These are phyloP conservation scores for Clarias fuscus DNA, from an alignment of 2,797 vertebrate genomes.

Conservation along the genomic window DNA sequence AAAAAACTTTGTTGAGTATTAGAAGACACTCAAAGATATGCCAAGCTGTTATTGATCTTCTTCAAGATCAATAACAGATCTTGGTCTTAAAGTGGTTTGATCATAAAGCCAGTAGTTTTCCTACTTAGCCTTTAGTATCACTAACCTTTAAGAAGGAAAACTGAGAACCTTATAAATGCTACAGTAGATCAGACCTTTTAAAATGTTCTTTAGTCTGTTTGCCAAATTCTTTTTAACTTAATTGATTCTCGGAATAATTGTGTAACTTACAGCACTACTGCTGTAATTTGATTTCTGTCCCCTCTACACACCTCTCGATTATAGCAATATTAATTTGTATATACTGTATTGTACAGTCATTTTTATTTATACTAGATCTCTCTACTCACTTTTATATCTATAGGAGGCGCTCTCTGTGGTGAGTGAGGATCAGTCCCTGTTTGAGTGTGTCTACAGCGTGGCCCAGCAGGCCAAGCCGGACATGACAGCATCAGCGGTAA, in stretches of 20 bases:
- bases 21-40: too few species aligned
- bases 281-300: not conserved
- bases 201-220: not conserved
- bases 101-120: not conserved
- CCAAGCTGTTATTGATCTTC: too few species aligned
- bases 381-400: constrained; percentile 33
- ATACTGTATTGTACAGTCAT: too few species aligned
- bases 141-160: not conserved
- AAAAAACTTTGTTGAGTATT: too few species aligned
- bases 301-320: not conserved
- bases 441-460: constrained; percentile 84
- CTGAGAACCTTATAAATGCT: not conserved
- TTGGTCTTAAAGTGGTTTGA: not conserved
- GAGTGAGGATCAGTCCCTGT: constrained; percentile 86
- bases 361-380: constrained; percentile 5
- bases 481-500: constrained; percentile 85
- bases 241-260: not conserved
- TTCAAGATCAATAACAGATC: not conserved
- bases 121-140: not conserved
- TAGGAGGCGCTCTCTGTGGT: constrained; percentile 88
- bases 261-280: not conserved
- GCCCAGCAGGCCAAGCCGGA: constrained; percentile 80
- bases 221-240: not conserved
- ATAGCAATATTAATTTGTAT: too few species aligned
- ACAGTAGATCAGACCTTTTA: not conserved